Conservation (phyloP, 2,888 invertebrate species). For the Tipula unca region DNA sequence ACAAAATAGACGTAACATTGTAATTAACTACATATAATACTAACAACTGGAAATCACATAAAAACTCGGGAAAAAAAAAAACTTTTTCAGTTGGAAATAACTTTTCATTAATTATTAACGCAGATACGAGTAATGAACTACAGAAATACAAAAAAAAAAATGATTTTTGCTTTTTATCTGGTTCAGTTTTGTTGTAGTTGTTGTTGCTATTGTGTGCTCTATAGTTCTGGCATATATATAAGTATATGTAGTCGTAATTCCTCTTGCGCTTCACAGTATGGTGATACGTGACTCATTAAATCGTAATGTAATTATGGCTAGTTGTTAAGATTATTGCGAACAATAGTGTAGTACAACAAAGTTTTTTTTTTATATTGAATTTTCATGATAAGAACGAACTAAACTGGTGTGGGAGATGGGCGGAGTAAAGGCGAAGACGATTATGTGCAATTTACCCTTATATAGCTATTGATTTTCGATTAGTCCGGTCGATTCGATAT, state of each 20-base stretch:
- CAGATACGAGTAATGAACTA: neutral
- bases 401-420: neutral
- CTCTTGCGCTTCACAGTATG: neutral
- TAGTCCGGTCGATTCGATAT: neutral
- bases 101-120: slow-evolving; percentile 8
- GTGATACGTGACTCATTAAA: slow-evolving; percentile 2
- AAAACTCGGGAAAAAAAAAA: neutral
- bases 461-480: neutral
- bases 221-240: neutral
- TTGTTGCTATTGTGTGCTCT: neutral
- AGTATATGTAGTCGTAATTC: neutral
- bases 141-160: neutral
- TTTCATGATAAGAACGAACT: neutral
- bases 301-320: neutral
- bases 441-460: neutral
- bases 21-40: neutral
- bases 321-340: neutral
- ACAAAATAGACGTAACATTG: neutral
- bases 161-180: neutral
- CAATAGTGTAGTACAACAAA: neutral
- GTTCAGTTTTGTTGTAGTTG: neutral
- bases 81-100: neutral
- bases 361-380: neutral
- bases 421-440: too few relatives aligned
- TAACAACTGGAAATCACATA: neutral